Percentiles rank a stretch among this genome's conserved stretches.
These are phyloP conservation scores for Folsomia candida DNA, from an alignment of 2,888 invertebrate species.

Conservation along the genomic window DNA sequence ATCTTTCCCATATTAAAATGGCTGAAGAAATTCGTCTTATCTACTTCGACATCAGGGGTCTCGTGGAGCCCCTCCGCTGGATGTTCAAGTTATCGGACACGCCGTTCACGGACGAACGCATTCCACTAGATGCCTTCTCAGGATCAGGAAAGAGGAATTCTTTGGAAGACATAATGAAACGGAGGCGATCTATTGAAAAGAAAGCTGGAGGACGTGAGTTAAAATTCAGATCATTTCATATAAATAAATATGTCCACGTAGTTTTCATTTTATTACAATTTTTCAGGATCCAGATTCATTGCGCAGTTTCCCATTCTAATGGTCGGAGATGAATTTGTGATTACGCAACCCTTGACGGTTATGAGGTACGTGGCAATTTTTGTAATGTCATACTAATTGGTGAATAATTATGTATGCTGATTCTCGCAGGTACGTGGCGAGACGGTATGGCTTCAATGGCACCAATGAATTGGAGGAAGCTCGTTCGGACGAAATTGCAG, in stretches of 20 bases:
- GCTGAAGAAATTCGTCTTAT: background rate
- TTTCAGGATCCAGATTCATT: background rate
- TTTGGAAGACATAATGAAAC: background rate
- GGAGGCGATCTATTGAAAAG: background rate
- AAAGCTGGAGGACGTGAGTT: background rate
- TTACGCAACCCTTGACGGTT: background rate
- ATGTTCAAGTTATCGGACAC: background rate
- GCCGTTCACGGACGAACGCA: background rate
- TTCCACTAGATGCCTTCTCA: background rate
- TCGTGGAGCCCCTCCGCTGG: slow-evolving; percentile 11
- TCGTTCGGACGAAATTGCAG: slow-evolving; percentile 17
- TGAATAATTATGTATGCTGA: no score
- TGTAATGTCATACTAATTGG: no score
- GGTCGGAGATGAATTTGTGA: background rate
- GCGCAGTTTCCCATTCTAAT: background rate
- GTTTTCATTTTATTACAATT: background rate
- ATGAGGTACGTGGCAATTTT: no score
- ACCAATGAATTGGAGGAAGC: background rate
- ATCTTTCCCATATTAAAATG: background rate
- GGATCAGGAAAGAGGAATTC: background rate
- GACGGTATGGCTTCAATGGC: background rate
- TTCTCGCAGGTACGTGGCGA: no score
- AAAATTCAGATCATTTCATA: background rate
- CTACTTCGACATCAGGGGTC: slow-evolving; percentile 10
- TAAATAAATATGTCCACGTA: background rate